Evolutionary conservation across 2,797 vertebrate genomes (phyloP), one percentile per base, ranked within the genome.

Genomic region (Eulemur mongoz): DNA sequence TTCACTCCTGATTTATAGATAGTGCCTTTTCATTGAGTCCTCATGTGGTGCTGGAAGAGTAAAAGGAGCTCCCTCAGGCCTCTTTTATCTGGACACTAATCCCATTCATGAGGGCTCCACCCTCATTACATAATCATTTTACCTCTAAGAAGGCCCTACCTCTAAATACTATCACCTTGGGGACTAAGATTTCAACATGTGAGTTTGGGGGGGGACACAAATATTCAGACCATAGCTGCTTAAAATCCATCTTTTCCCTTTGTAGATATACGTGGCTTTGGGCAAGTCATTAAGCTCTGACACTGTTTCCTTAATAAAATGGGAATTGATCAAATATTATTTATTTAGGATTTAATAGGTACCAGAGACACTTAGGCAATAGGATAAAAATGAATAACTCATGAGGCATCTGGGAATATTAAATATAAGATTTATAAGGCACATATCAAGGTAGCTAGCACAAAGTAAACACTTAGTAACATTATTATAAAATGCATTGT

Each of bases 311-410:
- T 93, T 95, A 35, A 10, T 87, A 69, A 67, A 67, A 81, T 69
- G 22, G 17, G 13, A 40, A 35, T 76, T 43, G 9, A 79, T 54
- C 22, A 35, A 80, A 27, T 23, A 1, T 23, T 89, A 50, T 87
- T 95, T 89, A 89, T 20, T 92, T 78, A 81, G 20, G 40, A 87
- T 65, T 95, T 87, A 87, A 75, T 65, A 88, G 10, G 1, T 92
- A 5, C 4, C 4, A 38, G 27, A 13, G 15, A 45, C 4, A 92
- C 91, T 94, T 91, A 84, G 12, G 17, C 23, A 94, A 59, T 35
- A 61, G 12, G 3, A 82, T 63, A 61, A 38, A 88, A 83, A 57
- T 32, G 43, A 79, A 17, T 92, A 87, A 73, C 12, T 96, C 25
- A 50, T 27, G 65, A 17, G 2, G 11, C 4, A 91, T 91, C 45